phyloP scores from a whole-genome alignment of 2,888 invertebrate species.

The Hirudinaria manillensis region DNA sequence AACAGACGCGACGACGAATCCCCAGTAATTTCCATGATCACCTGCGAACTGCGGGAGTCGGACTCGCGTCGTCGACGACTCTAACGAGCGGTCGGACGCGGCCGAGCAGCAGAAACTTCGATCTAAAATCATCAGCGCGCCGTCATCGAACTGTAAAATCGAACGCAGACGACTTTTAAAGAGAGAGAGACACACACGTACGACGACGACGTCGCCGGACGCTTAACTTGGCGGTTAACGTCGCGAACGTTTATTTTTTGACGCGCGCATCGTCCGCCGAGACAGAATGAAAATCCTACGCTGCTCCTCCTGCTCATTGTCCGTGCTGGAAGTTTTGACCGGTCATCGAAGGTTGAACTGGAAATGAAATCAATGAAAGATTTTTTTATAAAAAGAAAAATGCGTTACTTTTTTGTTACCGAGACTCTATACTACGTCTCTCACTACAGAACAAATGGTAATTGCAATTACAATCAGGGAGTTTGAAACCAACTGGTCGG shows the following conservation, averaged over 20 bases:
- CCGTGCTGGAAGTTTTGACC: conserved; percentile 13
- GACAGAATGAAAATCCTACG: conserved; percentile 4
- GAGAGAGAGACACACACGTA: too few relatives aligned
- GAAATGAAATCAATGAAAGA: background rate
- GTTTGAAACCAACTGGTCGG: conserved; percentile 12
- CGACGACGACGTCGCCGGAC: background rate
- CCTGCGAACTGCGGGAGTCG: background rate
- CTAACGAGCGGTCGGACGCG: background rate
- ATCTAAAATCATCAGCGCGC: background rate
- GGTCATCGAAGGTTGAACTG: conserved; percentile 7
- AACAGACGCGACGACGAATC: background rate
- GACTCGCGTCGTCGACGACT: background rate
- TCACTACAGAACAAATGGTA: background rate
- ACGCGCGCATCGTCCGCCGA: background rate
- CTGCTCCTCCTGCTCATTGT: background rate
- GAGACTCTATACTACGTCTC: background rate
- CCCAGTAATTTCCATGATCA: background rate
- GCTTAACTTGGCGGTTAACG: background rate
- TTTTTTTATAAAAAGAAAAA: background rate
- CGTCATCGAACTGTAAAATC: background rate
- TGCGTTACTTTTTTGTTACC: background rate
- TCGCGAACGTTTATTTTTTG: background rate
- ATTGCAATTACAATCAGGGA: background rate
- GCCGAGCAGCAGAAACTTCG: too few relatives aligned
- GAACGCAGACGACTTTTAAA: background rate